Evolutionary conservation across 2,797 vertebrate species (phyloP).

Genomic region (Notolabrus celidotus): DNA sequence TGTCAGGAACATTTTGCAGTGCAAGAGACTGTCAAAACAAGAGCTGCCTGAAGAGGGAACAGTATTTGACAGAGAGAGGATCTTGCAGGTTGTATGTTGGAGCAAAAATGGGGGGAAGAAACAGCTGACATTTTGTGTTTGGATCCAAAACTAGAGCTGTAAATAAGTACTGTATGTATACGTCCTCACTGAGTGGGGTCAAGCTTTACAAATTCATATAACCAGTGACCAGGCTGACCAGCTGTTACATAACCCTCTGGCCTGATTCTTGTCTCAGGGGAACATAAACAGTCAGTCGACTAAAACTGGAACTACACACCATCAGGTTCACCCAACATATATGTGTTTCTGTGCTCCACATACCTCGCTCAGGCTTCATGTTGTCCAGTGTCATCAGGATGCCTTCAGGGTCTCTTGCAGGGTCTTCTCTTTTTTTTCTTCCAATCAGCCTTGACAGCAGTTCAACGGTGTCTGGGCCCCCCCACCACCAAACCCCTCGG

Average conservation of each 20-base stretch:
- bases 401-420: constrained; percentile 66
- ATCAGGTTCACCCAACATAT: background rate
- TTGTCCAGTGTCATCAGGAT: constrained; percentile 84
- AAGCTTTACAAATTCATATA: constrained; percentile 74
- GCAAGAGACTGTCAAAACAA: constrained; percentile 61
- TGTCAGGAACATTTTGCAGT: constrained; percentile 72
- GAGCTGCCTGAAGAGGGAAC: constrained; percentile 38
- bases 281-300: constrained; percentile 49
- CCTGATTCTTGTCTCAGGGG: constrained; percentile 55
- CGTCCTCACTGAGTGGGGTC: constrained; percentile 57
- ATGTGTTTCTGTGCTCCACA: constrained; percentile 52
- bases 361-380: constrained; percentile 98
- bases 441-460: constrained; percentile 56
- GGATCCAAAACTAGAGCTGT: constrained; percentile 36
- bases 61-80: constrained; percentile 27
- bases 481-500: constrained; percentile 30
- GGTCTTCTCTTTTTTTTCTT: constrained; percentile 42
- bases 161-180: constrained; percentile 19
- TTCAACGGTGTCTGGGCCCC: constrained; percentile 50
- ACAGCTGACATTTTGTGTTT: constrained; percentile 30
- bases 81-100: constrained; percentile 30
- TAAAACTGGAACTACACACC: constrained; percentile 35
- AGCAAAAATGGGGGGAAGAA: constrained; percentile 8
- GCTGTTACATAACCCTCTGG: constrained; percentile 79
- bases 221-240: constrained; percentile 73